Evolutionary conservation across 1,140 invertebrate genomes (phyloP).

Genomic region (Daktulosphaira vitifoliae): DNA sequence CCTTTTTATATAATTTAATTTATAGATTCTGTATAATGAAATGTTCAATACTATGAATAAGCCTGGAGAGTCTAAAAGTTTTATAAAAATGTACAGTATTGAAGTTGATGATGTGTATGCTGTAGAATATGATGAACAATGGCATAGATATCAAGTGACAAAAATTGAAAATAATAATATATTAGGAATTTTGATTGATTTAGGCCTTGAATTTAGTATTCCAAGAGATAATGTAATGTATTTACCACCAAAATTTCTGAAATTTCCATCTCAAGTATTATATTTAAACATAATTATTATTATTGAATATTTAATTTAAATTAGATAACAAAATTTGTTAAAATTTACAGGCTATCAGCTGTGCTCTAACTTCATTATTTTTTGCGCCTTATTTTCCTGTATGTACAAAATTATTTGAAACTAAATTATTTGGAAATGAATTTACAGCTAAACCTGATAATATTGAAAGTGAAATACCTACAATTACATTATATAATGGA

Average conservation of each 20-base stretch:
- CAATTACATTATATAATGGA: slow-evolving; percentile 16
- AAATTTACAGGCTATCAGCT: slow-evolving; percentile 5
- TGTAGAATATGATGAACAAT: slow-evolving; percentile 4
- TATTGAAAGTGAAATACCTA: slow-evolving; percentile 10
- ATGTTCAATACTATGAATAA: slow-evolving; percentile 5
- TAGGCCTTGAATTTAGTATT: slow-evolving; percentile 7
- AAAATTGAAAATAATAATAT: slow-evolving; percentile 6
- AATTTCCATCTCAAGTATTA: slow-evolving; percentile 7
- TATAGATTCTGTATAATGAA: background rate
- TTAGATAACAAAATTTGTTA: too few species aligned
- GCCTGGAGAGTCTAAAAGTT: slow-evolving; percentile 5
- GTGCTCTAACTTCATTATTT: background rate
- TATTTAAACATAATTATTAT: too few species aligned
- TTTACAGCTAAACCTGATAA: slow-evolving; percentile 13
- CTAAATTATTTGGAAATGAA: slow-evolving; percentile 6
- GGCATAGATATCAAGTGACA: slow-evolving; percentile 22
- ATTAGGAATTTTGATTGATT: slow-evolving; percentile 19
- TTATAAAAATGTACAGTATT: slow-evolving; percentile 16
- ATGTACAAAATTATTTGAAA: background rate
- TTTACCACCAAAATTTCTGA: slow-evolving; percentile 9
- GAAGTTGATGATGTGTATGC: slow-evolving; percentile 7
- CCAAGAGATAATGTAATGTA: background rate
- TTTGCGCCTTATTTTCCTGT: slow-evolving; percentile 16
- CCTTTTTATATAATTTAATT: too few species aligned
- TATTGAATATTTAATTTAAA: too few species aligned